A percentile compares a stretch with the other conserved stretches of the same genome.
Conservation (phyloP, 92 coral and sea anemone genomes). For the Diadumene lineata region DNA sequence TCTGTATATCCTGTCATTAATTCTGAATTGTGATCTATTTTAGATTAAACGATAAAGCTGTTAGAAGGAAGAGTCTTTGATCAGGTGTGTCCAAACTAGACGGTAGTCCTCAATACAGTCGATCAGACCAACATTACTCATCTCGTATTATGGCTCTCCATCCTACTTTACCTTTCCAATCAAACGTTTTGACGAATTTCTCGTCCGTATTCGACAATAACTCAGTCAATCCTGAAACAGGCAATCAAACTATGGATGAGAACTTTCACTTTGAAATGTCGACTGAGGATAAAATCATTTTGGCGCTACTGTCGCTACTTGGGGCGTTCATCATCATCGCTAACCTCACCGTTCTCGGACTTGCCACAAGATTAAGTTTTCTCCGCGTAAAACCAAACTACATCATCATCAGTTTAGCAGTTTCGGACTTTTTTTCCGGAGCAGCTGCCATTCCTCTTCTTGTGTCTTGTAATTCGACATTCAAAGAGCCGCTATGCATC, state of each 20-base stretch:
- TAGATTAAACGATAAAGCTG: background rate
- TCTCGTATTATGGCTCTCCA: too few relatives aligned
- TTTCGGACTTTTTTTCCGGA: conserved; percentile 49
- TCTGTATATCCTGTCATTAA: background rate
- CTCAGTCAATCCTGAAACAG: background rate
- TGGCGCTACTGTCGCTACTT: conserved; percentile 33
- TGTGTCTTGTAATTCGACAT: conserved; percentile 20
- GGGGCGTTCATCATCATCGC: conserved; percentile 35
- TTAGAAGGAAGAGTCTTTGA: background rate
- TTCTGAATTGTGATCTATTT: background rate
- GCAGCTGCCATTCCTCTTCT: conserved; percentile 40
- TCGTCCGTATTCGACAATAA: too few relatives aligned
- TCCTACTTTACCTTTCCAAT: too few relatives aligned
- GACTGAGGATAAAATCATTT: conserved; percentile 21
- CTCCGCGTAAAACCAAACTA: conserved; percentile 43
- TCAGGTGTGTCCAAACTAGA: too few relatives aligned
- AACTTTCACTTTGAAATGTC: background rate
- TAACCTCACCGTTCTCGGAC: conserved; percentile 32
- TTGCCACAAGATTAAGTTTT: conserved; percentile 1
- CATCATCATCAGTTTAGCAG: conserved; percentile 43
- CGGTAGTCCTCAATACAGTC: too few relatives aligned
- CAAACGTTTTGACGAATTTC: too few relatives aligned
- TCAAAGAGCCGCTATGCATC: conserved; percentile 24
- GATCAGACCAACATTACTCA: too few relatives aligned
- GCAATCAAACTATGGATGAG: background rate